A percentile compares a stretch with the other conserved stretches of the same genome.
Conservation (phyloP, 1,140 invertebrate species). For the Ceratoteleas bidentatus region DNA sequence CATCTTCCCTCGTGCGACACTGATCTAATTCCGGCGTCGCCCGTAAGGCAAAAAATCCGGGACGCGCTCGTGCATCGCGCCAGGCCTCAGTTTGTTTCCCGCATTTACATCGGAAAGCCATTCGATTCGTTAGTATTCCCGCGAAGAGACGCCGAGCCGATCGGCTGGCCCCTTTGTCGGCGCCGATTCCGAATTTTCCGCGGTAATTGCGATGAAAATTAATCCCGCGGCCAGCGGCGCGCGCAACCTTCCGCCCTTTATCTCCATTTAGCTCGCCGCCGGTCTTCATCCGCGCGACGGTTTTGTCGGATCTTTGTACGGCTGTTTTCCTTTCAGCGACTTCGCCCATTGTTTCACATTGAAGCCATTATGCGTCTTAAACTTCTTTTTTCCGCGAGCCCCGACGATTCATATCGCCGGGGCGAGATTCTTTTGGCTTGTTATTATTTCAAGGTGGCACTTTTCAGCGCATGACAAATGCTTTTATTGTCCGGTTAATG, state of each 20-base stretch:
- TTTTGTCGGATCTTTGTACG: slow-evolving; percentile 56
- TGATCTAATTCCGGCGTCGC: slow-evolving; percentile 37
- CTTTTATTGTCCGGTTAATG: too few relatives aligned
- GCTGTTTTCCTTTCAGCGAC: slow-evolving; percentile 49
- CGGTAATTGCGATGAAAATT: slow-evolving; percentile 49
- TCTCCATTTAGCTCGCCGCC: slow-evolving; percentile 31
- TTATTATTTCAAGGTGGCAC: too few relatives aligned
- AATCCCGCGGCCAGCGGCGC: slow-evolving; percentile 13
- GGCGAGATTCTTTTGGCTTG: too few relatives aligned
- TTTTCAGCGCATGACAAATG: too few relatives aligned
- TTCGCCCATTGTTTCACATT: too few relatives aligned
- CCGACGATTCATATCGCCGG: too few relatives aligned
- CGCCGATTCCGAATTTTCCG: slow-evolving; percentile 45
- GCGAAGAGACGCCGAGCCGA: slow-evolving; percentile 12
- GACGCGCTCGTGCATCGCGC: slow-evolving; percentile 17
- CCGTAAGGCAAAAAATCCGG: slow-evolving; percentile 5
- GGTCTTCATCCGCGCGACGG: slow-evolving; percentile 33
- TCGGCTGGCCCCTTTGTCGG: slow-evolving; percentile 37
- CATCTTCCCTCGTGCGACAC: slow-evolving; percentile 41
- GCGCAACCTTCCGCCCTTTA: slow-evolving; percentile 29
- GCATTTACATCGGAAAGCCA: slow-evolving; percentile 35
- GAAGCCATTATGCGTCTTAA: too few relatives aligned
- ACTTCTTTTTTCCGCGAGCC: too few relatives aligned
- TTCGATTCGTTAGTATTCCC: slow-evolving; percentile 48
- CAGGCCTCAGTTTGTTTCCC: slow-evolving; percentile 31